These are phyloP conservation scores for Cataglyphis rosenhaueri DNA, from an alignment of 2,888 invertebrate genomes.

Conservation along the genomic window DNA sequence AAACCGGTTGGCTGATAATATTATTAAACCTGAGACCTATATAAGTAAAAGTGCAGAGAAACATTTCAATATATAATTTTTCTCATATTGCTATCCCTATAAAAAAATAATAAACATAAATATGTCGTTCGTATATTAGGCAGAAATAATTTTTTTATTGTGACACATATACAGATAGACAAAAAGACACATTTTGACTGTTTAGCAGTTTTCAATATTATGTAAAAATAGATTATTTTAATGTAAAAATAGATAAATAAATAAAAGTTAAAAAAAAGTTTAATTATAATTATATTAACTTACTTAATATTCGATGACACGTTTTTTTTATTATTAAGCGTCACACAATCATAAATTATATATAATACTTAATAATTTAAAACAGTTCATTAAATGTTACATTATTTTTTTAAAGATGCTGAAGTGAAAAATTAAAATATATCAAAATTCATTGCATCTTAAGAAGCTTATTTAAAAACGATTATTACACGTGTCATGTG, in stretches of 20 bases:
- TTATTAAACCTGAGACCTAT: slow-evolving; percentile 1
- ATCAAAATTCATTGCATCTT: not conserved
- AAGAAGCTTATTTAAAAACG: not conserved
- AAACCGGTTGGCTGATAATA: not conserved
- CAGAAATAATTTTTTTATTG: slow-evolving; percentile 5
- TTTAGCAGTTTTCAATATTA: not conserved
- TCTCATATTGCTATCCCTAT: not conserved
- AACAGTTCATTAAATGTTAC: not conserved
- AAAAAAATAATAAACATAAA: not conserved
- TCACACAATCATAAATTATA: not conserved
- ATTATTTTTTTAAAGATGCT: not conserved
- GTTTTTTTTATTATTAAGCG: not conserved
- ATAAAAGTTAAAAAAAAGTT: not conserved
- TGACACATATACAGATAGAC: slow-evolving; percentile 7
- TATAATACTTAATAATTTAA: not conserved
- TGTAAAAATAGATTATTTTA: not conserved
- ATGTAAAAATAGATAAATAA: not conserved
- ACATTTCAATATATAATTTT: slow-evolving; percentile 3
- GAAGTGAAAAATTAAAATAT: not conserved
- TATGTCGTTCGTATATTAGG: not conserved
- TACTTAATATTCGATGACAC: not conserved
- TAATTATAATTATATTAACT: not conserved
- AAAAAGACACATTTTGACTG: not conserved
- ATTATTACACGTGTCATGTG: not conserved
- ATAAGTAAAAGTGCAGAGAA: not conserved